Evolutionary conservation across 2,797 vertebrate genomes (phyloP).

Genomic region (Paedocypris micromegethes): DNA sequence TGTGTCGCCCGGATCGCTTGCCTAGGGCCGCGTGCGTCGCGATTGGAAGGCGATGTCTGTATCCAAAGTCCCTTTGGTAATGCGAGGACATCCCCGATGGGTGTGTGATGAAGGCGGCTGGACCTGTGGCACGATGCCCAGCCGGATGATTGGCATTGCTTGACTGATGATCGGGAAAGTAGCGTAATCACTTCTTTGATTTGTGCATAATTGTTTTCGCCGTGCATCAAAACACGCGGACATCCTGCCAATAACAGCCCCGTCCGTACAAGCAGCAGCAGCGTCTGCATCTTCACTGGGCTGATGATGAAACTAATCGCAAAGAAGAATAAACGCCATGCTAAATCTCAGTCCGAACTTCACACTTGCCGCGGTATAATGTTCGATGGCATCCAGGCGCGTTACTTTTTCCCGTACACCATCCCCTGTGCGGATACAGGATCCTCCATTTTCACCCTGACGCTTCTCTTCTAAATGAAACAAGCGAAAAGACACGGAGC

Average conservation of each 20-base stretch:
- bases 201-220: constrained; percentile 52
- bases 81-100: constrained; percentile 48
- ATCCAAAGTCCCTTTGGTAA: constrained; percentile 47
- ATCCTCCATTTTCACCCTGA: too few species aligned
- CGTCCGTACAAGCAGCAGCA: constrained; percentile 58
- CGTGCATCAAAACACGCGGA: constrained; percentile 51
- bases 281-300: constrained; percentile 64
- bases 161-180: constrained; percentile 47
- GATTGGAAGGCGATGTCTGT: constrained; percentile 52
- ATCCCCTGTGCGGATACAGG: too few species aligned
- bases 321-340: neutral
- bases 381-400: too few species aligned
- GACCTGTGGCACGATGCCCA: constrained; percentile 65
- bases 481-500: too few species aligned
- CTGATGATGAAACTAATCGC: constrained; percentile 35
- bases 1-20: constrained; percentile 57
- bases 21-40: constrained; percentile 54
- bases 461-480: too few species aligned
- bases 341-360: too few species aligned
- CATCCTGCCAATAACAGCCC: constrained; percentile 58
- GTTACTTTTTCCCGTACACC: too few species aligned
- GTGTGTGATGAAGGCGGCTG: constrained; percentile 38
- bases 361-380: too few species aligned
- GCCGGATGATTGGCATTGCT: constrained; percentile 51
- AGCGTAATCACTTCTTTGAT: constrained; percentile 45